Evolutionary conservation across 2,888 invertebrate species (phyloP), one percentile per base, ranked within the genome.

Genomic region (Melieria omissa): DNA sequence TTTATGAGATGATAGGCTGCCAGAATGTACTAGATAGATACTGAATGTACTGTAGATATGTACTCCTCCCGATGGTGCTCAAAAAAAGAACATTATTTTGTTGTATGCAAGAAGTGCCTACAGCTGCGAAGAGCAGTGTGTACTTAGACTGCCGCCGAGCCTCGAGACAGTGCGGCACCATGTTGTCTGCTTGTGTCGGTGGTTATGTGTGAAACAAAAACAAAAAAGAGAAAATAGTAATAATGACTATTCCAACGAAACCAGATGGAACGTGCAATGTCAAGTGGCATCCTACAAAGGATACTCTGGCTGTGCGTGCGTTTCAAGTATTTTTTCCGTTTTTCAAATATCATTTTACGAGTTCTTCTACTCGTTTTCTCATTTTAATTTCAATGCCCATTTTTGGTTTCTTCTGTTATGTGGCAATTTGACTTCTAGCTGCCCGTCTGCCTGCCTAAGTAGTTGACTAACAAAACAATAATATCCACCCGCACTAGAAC

Each of bases 281-380:
- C 73, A 77, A 77, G 75, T 77, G 73, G 68, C 45, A 63, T 55
- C 9, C 16, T 41, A 44, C 41, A 75, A 69, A 77, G 74, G 65
- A 67, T 60, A 54, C 47, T 55, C 7, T 46, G 1, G 70, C 58
- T 73, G 68, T 44, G 62, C 64, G 52, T 60, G 55, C 46, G 70
- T 69, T 65, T 79, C 76, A 75, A 82, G 80, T 77, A 78, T 78
- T 78, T 81, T 82, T 83, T 81, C 80, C 80, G 78, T 77, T 82
- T 81, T 81, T 60, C 14, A 64, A 29, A 67, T 75, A 80, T 83
- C 80, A 75, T 65, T 74, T 83, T 84, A 80, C 84, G 78, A 60
- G 65, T 45, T 60, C 69, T 69, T 29, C 29, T 29, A 29, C 29
- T 29, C 29, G 29, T 29, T 29, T 29, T 29, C 3, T 60, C 63